These are phyloP conservation scores for Eucera pruinosa DNA, from an alignment of 2,888 invertebrate species.

Conservation along the genomic window DNA sequence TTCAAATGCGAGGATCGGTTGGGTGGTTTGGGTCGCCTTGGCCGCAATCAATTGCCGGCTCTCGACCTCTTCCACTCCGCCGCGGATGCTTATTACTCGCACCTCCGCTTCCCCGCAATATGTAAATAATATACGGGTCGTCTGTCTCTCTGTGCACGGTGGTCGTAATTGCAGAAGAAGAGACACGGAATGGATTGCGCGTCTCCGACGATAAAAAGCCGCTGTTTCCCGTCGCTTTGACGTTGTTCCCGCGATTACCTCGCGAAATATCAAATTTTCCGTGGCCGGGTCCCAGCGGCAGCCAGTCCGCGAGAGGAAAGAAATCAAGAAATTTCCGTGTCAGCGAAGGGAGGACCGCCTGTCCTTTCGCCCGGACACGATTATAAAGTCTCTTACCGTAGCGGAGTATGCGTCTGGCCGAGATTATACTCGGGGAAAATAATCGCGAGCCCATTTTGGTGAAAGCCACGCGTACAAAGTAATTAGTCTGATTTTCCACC, in stretches of 20 bases:
- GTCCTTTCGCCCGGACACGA: slow-evolving; percentile 43
- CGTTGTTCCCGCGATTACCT: slow-evolving; percentile 52
- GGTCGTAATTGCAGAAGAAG: slow-evolving; percentile 36
- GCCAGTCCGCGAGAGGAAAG: slow-evolving; percentile 27
- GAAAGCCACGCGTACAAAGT: slow-evolving; percentile 73
- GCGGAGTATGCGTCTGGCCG: slow-evolving; percentile 44
- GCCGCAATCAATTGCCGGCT: slow-evolving; percentile 17
- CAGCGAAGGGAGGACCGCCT: slow-evolving; percentile 23
- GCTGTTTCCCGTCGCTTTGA: slow-evolving; percentile 52
- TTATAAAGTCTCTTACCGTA: slow-evolving; percentile 52
- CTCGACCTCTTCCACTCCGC: background rate
- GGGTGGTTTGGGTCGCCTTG: background rate
- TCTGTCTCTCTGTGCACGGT: background rate
- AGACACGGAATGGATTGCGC: slow-evolving; percentile 40
- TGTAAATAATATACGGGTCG: background rate
- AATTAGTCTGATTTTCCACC: slow-evolving; percentile 74
- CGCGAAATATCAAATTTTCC: slow-evolving; percentile 50
- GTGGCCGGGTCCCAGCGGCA: background rate
- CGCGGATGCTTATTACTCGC: slow-evolving; percentile 20
- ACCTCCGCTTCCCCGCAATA: background rate
- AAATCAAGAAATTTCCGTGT: slow-evolving; percentile 54
- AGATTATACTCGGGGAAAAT: slow-evolving; percentile 68
- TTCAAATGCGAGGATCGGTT: slow-evolving; percentile 4
- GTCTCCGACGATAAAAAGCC: slow-evolving; percentile 47
- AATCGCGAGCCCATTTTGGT: slow-evolving; percentile 72